These are phyloP conservation scores for Oreochromis spilurus DNA, from an alignment of 2,113 vertebrate genomes.

Conservation along the genomic window DNA sequence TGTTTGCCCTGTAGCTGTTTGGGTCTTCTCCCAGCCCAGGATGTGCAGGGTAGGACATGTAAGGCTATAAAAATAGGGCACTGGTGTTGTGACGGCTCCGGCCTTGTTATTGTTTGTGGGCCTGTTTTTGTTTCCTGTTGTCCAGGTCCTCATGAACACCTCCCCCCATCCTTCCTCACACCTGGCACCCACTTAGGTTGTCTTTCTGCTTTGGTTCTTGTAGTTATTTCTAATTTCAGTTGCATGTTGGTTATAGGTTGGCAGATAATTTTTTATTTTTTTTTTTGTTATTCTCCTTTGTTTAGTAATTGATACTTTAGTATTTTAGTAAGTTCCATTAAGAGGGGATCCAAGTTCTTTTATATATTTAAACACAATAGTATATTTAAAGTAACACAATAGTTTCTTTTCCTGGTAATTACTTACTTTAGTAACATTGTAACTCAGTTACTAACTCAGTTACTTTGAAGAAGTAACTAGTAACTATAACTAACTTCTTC, in stretches of 20 bases:
- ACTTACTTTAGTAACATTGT: neutral
- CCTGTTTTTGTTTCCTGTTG: fast-evolving
- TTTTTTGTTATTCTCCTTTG: neutral
- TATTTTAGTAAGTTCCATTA: neutral
- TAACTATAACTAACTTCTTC: neutral
- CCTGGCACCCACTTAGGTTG: neutral
- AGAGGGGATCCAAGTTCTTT: neutral
- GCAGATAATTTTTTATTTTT: neutral
- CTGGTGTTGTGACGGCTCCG: fast-evolving
- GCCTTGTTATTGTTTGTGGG: neutral
- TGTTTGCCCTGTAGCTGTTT: neutral
- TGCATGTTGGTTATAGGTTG: neutral
- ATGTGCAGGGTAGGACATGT: neutral
- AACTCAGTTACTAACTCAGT: neutral
- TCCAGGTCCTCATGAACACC: neutral
- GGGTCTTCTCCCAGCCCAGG: neutral
- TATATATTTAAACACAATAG: neutral
- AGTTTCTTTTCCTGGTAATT: neutral
- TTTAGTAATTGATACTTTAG: neutral
- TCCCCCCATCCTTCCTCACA: neutral
- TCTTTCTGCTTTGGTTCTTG: too few species aligned
- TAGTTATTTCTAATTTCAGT: neutral
- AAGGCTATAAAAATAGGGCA: fast-evolving
- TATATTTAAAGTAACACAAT: neutral
- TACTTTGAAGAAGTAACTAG: neutral